Conservation (phyloP, 2,888 invertebrate genomes). For the Octodonta nipae region DNA sequence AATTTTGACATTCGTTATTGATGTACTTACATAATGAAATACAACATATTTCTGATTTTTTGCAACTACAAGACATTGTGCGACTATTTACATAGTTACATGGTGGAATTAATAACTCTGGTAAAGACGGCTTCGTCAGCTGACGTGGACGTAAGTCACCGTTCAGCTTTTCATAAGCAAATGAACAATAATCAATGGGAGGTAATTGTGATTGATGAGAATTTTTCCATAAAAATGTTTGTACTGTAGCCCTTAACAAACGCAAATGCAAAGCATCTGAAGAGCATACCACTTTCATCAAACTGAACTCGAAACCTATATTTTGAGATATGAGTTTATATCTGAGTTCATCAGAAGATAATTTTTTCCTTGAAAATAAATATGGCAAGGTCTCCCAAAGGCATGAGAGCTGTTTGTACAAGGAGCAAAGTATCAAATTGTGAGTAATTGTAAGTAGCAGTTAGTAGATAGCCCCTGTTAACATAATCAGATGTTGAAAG, state of each 20-base stretch:
- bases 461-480: too few relatives aligned
- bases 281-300: conserved; percentile 17
- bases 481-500: too few relatives aligned
- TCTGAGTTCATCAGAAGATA: conserved; percentile 12
- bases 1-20: conserved; percentile 11
- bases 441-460: too few relatives aligned
- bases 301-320: conserved; percentile 13
- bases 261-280: conserved; percentile 9
- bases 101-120: conserved; percentile 4
- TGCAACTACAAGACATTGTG: conserved; percentile 6
- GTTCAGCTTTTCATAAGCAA: too few relatives aligned
- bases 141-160: too few relatives aligned
- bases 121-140: conserved; percentile 4
- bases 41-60: conserved; percentile 6
- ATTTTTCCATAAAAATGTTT: conserved; percentile 5
- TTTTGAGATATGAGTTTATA: conserved; percentile 15
- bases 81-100: conserved; percentile 4
- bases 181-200: too few relatives aligned
- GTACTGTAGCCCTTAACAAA: conserved; percentile 4
- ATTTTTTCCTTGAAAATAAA: conserved; percentile 14
- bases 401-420: conserved; percentile 3
- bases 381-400: conserved; percentile 5
- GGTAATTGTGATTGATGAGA: conserved; percentile 6
- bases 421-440: too few relatives aligned
- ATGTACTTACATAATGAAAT: conserved; percentile 13